Base-by-base conservation (phyloP, 2,888 invertebrate species). In the Cinara cedri region DNA sequence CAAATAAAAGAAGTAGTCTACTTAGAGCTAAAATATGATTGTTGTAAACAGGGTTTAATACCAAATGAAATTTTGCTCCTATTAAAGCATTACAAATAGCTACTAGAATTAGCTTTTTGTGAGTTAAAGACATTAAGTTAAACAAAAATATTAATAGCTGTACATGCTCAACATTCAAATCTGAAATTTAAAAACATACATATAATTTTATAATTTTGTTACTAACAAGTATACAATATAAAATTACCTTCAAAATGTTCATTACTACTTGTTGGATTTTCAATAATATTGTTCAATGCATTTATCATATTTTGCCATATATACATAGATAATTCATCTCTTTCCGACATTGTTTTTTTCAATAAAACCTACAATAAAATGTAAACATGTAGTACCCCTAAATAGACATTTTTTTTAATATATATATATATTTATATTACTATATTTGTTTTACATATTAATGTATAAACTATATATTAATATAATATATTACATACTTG, bases 141-240 rank as follows among this genome's bases (percentile, higher is more conserved):
- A 98, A 98, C 14, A 98, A 88, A 86, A 97, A 97, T 11, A 98
- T 89, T 82, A 98, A 87, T 54, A 98, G 88, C 86, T 98, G 97
- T 0, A 96, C 93, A 86, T 98, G 97, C 85, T 98, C 98, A 71
- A 97, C 95, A 86, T 97, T 98, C 81, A 98, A 87, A 88, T 97
- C 97, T 90, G 87, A 42, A 87, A 88, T 82, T 82, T 83, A 82
- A 44, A 44, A 44, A 57, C 1, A 44, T 9, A 54, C 1, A 2
- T 4, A 62, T 34, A 34, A 34, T 34, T 34, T 34, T 34, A 34
- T 34, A 3, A 34, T 34, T 34, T 19, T 72, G 84, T 90, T 63
- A 92, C 87, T 89, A 82, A 63, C 83, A 83, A 82, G 62, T 81
- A 83, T 81, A 72, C 11, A 55, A 11, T 49, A 46, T 14, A 65